Percentiles rank a stretch among this genome's conserved stretches.
Conservation (phyloP, 2,888 invertebrate genomes). For the Megamerina dolium region DNA sequence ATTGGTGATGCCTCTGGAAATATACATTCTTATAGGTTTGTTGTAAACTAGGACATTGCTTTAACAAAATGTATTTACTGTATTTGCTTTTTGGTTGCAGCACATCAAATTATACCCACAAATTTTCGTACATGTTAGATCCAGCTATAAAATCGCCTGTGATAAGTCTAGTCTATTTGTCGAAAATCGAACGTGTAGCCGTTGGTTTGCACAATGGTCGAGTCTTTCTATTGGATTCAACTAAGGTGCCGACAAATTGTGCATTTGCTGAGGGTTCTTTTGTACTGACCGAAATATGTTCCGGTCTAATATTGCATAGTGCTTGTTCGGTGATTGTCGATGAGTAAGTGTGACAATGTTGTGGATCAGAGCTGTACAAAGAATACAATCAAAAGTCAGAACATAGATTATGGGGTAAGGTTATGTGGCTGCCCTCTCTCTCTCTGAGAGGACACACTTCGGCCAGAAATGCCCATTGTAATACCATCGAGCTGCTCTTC, state of each 20-base stretch:
- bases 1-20: slow-evolving; percentile 83
- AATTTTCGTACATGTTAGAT: slow-evolving; percentile 65
- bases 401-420: too few relatives aligned
- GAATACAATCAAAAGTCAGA: too few relatives aligned
- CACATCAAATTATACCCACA: slow-evolving; percentile 54
- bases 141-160: slow-evolving; percentile 60
- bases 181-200: slow-evolving; percentile 66
- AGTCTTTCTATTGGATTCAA: slow-evolving; percentile 65
- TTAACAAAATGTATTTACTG: slow-evolving; percentile 5
- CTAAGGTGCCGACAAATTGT: slow-evolving; percentile 55
- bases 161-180: slow-evolving; percentile 62
- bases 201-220: slow-evolving; percentile 75
- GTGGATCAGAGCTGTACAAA: too few relatives aligned
- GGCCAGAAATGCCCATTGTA: too few relatives aligned
- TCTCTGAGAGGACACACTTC: too few relatives aligned
- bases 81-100: slow-evolving; percentile 35
- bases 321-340: slow-evolving; percentile 55
- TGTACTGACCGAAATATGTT: slow-evolving; percentile 71
- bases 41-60: background rate
- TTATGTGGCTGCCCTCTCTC: too few relatives aligned
- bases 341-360: slow-evolving; percentile 31
- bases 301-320: slow-evolving; percentile 63
- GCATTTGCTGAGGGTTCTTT: slow-evolving; percentile 68
- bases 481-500: too few relatives aligned
- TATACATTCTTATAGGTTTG: slow-evolving; percentile 72